These are phyloP conservation scores for Polydesmus complanatus DNA, from an alignment of 2,888 invertebrate species.

Conservation along the genomic window DNA sequence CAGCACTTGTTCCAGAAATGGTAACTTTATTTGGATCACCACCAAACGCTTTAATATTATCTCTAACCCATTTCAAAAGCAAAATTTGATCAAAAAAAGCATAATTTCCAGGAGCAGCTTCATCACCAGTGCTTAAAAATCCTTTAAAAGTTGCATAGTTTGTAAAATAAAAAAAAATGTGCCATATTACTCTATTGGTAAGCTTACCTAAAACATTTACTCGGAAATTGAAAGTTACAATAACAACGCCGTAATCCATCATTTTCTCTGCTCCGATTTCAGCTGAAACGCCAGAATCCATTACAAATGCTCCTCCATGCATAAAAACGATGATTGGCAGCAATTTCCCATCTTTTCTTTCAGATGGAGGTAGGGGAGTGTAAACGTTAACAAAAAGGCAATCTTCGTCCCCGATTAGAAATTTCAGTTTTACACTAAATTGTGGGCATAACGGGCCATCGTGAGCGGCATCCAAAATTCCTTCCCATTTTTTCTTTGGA, in stretches of 20 bases:
- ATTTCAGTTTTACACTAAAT: background rate
- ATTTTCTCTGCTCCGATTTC: background rate
- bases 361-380: background rate
- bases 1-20: background rate
- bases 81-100: background rate
- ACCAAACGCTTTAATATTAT: background rate
- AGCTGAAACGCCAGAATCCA: background rate
- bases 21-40: background rate
- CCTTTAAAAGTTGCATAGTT: too few species aligned
- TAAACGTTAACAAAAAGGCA: background rate
- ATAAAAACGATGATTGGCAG: background rate
- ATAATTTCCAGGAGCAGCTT: background rate
- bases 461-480: background rate
- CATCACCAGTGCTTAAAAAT: background rate
- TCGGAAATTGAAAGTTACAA: background rate
- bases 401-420: background rate
- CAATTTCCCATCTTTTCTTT: background rate
- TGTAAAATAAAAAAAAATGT: background rate
- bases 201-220: background rate
- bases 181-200: background rate
- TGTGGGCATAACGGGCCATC: background rate
- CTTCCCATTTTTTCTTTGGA: background rate
- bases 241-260: background rate
- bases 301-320: background rate
- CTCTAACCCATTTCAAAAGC: background rate